Conservation (phyloP, 1,140 invertebrate genomes). For the fruit fly (Drosophila melanogaster) region Release_6_plus_ISO1_MT NC_004354.4:3060001-3060500, state of each 20-base stretch:
- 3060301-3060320: too few species aligned
- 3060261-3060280: too few species aligned
- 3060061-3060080: conserved; percentile 79
- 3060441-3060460: conserved; percentile 59
- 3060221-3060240: too few species aligned
- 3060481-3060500: conserved; percentile 75
- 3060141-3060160: not conserved
- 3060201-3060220: too few species aligned
- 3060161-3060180: too few species aligned
- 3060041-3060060: conserved; percentile 54
- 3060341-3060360: too few species aligned
- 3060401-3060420: conserved; percentile 44
- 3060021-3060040: conserved; percentile 16
- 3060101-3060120: conserved; percentile 31
- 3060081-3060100: conserved; percentile 48
- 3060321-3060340: too few species aligned
- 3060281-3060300: too few species aligned
- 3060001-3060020: conserved; percentile 9
- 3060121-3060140: not conserved
- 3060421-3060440: conserved; percentile 57
- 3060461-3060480: conserved; percentile 79
- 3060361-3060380: not conserved
- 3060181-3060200: too few species aligned
- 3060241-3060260: too few species aligned
- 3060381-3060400: conserved; percentile 34